A percentile compares a stretch with the other conserved stretches of the same genome.
phyloP scores from a whole-genome alignment of 2,888 invertebrate genomes.

The Galeruca laticollis region DNA sequence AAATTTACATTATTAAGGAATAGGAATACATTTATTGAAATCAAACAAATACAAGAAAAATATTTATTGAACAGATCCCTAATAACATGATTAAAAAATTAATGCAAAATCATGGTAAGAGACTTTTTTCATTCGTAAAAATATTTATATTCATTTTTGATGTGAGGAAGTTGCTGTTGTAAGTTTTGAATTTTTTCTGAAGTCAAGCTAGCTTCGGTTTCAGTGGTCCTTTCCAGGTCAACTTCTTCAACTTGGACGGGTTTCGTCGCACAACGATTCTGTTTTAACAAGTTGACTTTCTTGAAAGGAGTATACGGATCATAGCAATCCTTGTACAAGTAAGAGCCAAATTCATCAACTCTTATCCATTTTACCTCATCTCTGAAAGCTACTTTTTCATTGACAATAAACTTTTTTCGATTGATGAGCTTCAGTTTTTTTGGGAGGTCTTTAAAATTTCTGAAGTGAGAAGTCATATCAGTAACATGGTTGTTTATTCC shows the following conservation, averaged over 20 bases:
- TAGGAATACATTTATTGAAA: background rate
- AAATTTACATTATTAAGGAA: constrained; percentile 2
- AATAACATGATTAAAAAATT: background rate
- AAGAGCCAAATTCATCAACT: constrained; percentile 15
- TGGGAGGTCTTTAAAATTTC: constrained; percentile 7
- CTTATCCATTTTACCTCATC: constrained; percentile 21
- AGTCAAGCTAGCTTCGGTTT: background rate
- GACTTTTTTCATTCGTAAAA: constrained; percentile 11
- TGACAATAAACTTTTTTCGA: constrained; percentile 13
- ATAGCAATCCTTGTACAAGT: constrained; percentile 14
- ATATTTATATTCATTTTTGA: constrained; percentile 19
- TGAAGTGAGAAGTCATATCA: constrained; percentile 48
- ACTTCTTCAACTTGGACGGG: constrained; percentile 8
- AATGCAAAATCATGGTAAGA: constrained; percentile 6
- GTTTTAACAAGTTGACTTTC: background rate
- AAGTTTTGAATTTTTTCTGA: no score
- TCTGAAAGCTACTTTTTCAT: constrained; percentile 16
- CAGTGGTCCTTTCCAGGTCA: constrained; percentile 8
- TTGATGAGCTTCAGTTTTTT: constrained; percentile 16
- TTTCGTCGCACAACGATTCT: background rate
- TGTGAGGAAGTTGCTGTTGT: constrained; percentile 17
- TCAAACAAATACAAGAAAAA: background rate
- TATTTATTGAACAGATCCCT: background rate
- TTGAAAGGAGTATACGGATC: background rate
- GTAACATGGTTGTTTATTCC: constrained; percentile 46